Evolutionary conservation across 92 coral and sea anemone species (phyloP).

Genomic region (Muricea muricata): DNA sequence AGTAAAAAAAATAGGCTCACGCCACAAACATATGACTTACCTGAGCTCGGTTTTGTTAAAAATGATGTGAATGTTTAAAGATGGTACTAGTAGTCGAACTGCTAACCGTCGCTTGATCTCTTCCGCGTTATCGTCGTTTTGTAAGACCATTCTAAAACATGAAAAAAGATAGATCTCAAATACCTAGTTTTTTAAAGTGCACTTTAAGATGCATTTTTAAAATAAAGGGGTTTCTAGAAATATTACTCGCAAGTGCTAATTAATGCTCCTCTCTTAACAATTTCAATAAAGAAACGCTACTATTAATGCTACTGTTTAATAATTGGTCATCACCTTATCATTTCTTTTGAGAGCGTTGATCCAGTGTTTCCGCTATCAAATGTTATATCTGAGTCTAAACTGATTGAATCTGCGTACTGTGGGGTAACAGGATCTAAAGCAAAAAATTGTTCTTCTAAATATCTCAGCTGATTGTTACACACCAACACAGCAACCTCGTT

Average conservation of each 20-base stretch:
- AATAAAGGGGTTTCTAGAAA: no score
- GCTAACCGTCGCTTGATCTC: slow-evolving; percentile 82
- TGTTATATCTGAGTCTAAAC: slow-evolving; percentile 39
- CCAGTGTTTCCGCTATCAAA: slow-evolving; percentile 42
- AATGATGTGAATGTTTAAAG: slow-evolving; percentile 81
- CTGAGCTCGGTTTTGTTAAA: slow-evolving; percentile 87
- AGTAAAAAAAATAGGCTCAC: no score
- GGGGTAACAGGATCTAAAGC: slow-evolving; percentile 29
- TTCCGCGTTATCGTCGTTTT: slow-evolving; percentile 84
- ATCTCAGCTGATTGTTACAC: no score
- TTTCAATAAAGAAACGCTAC: no score
- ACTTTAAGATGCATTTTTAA: no score
- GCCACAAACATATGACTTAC: no score
- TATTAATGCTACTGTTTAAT: background rate
- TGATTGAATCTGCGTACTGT: slow-evolving; percentile 35
- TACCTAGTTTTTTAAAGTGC: no score
- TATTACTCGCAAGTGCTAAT: background rate
- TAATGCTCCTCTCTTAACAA: no score
- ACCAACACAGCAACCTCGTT: no score
- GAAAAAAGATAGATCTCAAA: no score
- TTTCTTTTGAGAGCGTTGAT: slow-evolving; percentile 36
- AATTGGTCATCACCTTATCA: slow-evolving; percentile 3
- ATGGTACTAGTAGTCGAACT: slow-evolving; percentile 82
- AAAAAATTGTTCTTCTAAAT: no score
- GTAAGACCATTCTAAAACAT: slow-evolving; percentile 72